These are phyloP conservation scores for Rhinoderma darwinii DNA, from an alignment of 2,113 vertebrate genomes.

Conservation along the genomic window DNA sequence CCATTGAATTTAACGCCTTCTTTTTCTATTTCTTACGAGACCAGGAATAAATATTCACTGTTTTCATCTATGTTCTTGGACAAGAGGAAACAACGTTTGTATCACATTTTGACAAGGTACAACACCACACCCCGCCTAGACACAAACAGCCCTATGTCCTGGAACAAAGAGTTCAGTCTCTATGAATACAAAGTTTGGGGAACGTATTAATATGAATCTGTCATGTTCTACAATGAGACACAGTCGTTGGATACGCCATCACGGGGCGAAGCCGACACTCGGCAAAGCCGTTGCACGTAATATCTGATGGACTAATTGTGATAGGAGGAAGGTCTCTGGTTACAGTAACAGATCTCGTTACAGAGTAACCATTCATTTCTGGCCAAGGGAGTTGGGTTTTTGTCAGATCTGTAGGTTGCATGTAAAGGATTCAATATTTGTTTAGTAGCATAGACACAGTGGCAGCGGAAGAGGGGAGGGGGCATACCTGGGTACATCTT, in stretches of 20 bases:
- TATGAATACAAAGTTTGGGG: background rate
- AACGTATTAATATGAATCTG: background rate
- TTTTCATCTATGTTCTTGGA: slow-evolving; percentile 13
- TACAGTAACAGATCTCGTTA: background rate
- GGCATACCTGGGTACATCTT: background rate
- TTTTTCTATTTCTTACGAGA: background rate
- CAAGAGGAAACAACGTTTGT: background rate
- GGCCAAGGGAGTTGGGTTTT: background rate
- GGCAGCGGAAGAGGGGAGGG: background rate
- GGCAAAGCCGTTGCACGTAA: background rate
- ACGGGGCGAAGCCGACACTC: background rate
- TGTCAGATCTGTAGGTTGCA: background rate
- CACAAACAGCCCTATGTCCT: slow-evolving; percentile 12
- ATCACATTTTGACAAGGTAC: slow-evolving; percentile 2
- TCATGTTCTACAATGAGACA: background rate
- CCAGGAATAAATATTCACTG: background rate
- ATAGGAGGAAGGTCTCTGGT: background rate
- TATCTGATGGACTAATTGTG: background rate
- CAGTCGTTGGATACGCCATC: background rate
- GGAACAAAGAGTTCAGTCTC: slow-evolving; percentile 17
- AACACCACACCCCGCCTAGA: background rate
- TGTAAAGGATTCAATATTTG: background rate
- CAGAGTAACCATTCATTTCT: background rate
- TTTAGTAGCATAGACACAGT: background rate
- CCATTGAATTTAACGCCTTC: too few species aligned